Conservation (phyloP, 2,113 vertebrate species). For the Sapayoa aenigma region DNA sequence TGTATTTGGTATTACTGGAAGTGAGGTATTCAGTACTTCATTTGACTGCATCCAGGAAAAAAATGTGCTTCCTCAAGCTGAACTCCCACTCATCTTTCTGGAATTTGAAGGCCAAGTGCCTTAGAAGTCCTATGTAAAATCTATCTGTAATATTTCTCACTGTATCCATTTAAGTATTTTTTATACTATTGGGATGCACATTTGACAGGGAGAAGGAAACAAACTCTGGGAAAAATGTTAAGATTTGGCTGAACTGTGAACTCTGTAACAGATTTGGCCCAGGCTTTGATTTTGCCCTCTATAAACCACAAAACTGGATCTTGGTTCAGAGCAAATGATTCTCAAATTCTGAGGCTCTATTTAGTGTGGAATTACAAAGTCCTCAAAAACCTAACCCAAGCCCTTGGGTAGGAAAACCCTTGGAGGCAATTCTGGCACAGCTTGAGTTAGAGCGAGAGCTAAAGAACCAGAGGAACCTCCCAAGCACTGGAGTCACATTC, state of each 20-base stretch:
- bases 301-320: not conserved
- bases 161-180: not conserved
- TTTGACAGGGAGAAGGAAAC: not conserved
- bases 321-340: not conserved
- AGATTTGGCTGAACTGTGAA: not conserved
- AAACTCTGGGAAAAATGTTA: not conserved
- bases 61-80: not conserved
- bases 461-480: not conserved
- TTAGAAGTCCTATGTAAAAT: not conserved
- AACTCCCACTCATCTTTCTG: not conserved
- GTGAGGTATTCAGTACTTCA: not conserved
- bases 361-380: not conserved
- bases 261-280: not conserved
- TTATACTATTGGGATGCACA: not conserved
- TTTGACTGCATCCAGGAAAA: not conserved
- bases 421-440: not conserved
- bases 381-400: not conserved
- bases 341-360: not conserved
- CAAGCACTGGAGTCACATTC: not conserved
- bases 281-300: not conserved
- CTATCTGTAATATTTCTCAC: not conserved
- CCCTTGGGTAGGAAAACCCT: not conserved
- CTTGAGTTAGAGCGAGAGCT: not conserved
- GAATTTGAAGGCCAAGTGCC: conserved; percentile 1
- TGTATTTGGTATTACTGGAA: not conserved